Evolutionary conservation across 64 coral and sea anemone species (phyloP).

Genomic region (Dendrophyllia cribrosa): DNA sequence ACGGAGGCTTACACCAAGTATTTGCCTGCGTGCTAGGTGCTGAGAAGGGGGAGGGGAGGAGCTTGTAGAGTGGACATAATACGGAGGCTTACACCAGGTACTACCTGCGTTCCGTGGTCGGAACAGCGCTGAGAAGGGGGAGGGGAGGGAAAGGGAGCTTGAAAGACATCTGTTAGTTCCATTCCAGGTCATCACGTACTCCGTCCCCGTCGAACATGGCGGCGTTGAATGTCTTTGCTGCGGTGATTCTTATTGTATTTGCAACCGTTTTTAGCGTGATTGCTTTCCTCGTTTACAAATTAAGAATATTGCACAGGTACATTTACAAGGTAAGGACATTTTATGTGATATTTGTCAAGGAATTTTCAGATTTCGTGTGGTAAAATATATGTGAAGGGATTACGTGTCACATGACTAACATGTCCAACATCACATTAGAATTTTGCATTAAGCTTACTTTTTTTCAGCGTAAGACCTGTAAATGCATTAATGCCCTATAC

Average conservation of each 20-base stretch:
- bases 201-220: neutral
- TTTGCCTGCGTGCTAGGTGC: too few species aligned
- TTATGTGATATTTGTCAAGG: neutral
- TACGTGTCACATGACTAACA: neutral
- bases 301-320: constrained; percentile 29
- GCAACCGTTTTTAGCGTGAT: neutral
- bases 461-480: too few species aligned
- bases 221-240: neutral
- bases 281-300: constrained; percentile 14
- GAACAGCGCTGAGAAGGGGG: too few species aligned
- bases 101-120: neutral
- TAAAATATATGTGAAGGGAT: neutral
- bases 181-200: neutral
- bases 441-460: neutral
- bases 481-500: too few species aligned
- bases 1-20: too few species aligned
- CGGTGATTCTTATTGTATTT: neutral
- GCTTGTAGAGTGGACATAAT: too few species aligned
- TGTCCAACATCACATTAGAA: neutral
- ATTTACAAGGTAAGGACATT: constrained; percentile 36
- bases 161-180: too few species aligned
- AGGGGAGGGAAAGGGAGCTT: too few species aligned
- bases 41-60: too few species aligned
- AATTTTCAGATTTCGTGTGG: neutral
- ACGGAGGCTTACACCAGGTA: too few species aligned